A percentile compares a stretch with the other conserved stretches of the same genome.
Conservation (phyloP, 2,113 vertebrate genomes). For the western clawed frog (Xenopus tropicalis) region UCB_Xtro_10.0 CM004450.2:1475001-1475500, state of each 20-base stretch:
- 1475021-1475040: too few species aligned
- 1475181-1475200: not conserved
- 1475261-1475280: not conserved
- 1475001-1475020: too few species aligned
- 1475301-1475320: not conserved
- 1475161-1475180: too few species aligned
- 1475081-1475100: not conserved
- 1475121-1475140: too few species aligned
- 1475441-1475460: not conserved
- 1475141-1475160: constrained; percentile 6
- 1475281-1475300: not conserved
- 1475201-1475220: not conserved
- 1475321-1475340: not conserved
- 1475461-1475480: not conserved
- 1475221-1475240: not conserved
- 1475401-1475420: too few species aligned
- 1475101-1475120: not conserved
- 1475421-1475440: too few species aligned
- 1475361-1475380: not conserved
- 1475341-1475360: not conserved
- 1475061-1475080: not conserved
- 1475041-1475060: constrained; percentile 4
- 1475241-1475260: too few species aligned
- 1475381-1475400: not conserved
- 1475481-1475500: not conserved